Evolutionary conservation across 2,888 invertebrate genomes (phyloP).

Genomic region (Adineta ricciae): DNA sequence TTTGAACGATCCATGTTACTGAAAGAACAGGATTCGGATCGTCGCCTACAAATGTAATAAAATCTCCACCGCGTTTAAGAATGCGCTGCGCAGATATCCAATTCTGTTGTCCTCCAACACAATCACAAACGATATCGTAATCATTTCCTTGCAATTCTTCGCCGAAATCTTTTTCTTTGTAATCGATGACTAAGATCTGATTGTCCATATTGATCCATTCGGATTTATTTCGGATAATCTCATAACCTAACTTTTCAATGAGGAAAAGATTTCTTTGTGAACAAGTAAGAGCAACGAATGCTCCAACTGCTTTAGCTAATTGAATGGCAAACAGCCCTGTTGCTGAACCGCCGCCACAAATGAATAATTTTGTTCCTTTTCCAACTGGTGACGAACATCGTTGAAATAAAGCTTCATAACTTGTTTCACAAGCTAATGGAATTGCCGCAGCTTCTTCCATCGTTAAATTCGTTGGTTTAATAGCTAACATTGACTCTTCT

Average conservation of each 20-base stretch:
- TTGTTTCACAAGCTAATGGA: background rate
- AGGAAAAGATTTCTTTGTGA: background rate
- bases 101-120: background rate
- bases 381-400: background rate
- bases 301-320: background rate
- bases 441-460: background rate
- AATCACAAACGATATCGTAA: background rate
- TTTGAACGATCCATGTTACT: background rate
- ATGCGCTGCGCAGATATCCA: background rate
- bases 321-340: background rate
- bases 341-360: background rate
- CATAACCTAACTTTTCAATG: background rate
- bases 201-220: no score
- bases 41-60: background rate
- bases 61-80: background rate
- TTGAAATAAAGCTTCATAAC: background rate
- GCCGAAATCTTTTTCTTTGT: background rate
- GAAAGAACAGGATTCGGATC: background rate
- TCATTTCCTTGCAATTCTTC: background rate
- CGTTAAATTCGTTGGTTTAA: background rate
- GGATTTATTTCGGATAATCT: background rate
- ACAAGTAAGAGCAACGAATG: background rate
- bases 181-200: background rate
- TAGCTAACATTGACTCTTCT: background rate
- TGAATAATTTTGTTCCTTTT: background rate